Base-by-base conservation (phyloP, 2,113 vertebrate genomes). In the Callipepla squamata region DNA sequence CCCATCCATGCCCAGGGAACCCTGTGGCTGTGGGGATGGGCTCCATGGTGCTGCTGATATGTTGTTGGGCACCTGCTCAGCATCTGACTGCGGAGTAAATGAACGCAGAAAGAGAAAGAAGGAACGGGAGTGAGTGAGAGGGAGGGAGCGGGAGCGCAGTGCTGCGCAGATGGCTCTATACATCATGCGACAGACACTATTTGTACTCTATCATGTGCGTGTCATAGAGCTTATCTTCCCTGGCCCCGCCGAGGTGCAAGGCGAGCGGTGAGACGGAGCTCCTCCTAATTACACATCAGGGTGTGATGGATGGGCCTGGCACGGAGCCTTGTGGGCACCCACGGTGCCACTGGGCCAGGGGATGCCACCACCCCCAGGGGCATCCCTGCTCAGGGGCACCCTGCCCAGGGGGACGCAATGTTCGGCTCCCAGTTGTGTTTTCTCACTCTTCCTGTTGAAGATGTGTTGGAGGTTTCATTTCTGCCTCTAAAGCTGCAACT, bases 301-400 rank as follows among this genome's bases (percentile, higher is more conserved):
- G 34, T 16, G 30, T 34, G 72, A 89, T 0, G 2, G 84, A 65
- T 53, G 57, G 77, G 89, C 34, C 73, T 38, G 4, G 28, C 68
- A 3, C 1, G 0, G 18, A 21, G 23, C 0, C 0, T 13, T 16
- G 10, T 0, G 28, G 68, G 57, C 70, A 45, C 12, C 1, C 0
- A 13, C 0, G 4, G 11, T 26, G 70, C 23, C 3, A 1, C 18
- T 10, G 7, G 7, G 18, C 10, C 1, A 14, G 19, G 32, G 23
- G 13, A 19, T 7, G 9, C 4, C 5, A 22, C 34, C 48, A 1
- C 40, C 26, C 9, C 6, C 47, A 16, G 50, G 62, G 61, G 6
- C 20, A 40, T 5, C 44, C 36, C 13, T 11, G 7, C 36, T 13
- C 12, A 14, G 53, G 44, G 21, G 30, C 61, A 18, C 10, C 61